phyloP scores from a whole-genome alignment of 2,113 vertebrate genomes.

The Blennius ocellaris region DNA sequence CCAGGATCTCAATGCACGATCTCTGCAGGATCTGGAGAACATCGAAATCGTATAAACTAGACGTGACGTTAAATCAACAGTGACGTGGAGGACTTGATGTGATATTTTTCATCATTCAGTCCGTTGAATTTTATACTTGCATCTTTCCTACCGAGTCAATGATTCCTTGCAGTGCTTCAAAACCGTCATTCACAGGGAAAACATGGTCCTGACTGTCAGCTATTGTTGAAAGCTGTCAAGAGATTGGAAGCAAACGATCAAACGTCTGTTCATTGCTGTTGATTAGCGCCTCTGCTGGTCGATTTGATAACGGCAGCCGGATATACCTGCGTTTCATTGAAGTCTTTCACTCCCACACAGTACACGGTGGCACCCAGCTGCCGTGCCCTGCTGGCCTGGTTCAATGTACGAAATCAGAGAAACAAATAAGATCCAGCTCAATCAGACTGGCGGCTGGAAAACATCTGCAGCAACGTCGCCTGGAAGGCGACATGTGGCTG shows the following conservation, averaged over 20 bases:
- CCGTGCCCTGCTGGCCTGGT: constrained; percentile 91
- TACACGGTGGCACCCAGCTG: constrained; percentile 95
- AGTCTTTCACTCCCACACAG: constrained; percentile 98
- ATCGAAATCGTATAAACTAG: neutral
- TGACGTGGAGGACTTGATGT: neutral
- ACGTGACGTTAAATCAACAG: neutral
- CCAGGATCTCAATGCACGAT: constrained; percentile 97
- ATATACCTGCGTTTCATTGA: constrained; percentile 97
- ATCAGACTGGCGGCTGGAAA: constrained; percentile 17
- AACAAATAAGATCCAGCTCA: neutral
- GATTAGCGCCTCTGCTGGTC: neutral
- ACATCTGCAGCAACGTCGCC: constrained; percentile 14
- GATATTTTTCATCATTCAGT: neutral
- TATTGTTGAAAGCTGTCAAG: constrained; percentile 92
- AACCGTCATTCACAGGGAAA: constrained; percentile 96
- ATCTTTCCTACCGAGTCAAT: constrained; percentile 92
- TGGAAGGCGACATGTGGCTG: neutral
- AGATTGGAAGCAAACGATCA: constrained; percentile 1
- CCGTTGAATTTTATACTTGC: neutral
- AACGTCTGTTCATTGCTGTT: neutral
- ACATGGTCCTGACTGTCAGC: constrained; percentile 97
- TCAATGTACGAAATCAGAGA: neutral
- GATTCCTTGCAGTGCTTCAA: constrained; percentile 94
- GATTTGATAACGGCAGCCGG: too few relatives aligned
- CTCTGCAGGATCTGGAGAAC: constrained; percentile 92